A percentile compares a stretch with the other conserved stretches of the same genome.
phyloP scores from a whole-genome alignment of 2,113 vertebrate species.

The Eidolon helvum region DNA sequence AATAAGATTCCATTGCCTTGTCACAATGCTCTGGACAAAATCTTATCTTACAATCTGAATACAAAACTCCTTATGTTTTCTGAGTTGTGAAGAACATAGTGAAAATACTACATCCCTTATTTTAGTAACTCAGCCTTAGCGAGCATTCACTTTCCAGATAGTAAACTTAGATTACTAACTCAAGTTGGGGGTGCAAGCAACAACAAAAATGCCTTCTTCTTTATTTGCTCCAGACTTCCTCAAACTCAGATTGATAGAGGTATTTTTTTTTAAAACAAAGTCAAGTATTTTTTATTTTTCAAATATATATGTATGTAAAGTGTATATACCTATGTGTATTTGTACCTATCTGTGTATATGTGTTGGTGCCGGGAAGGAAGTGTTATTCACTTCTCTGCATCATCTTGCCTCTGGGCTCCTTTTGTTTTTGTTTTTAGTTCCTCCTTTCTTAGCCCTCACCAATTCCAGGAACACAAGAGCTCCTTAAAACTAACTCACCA shows the following conservation, averaged over 20 bases:
- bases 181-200: not conserved
- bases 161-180: not conserved
- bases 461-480: not conserved
- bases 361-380: not conserved
- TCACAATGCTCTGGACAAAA: not conserved
- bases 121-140: not conserved
- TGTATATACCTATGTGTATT: not conserved
- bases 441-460: not conserved
- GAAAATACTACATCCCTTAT: not conserved
- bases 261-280: not conserved
- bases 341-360: not conserved
- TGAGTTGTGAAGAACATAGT: not conserved
- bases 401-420: not conserved
- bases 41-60: not conserved
- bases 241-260: not conserved
- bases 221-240: not conserved
- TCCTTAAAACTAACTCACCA: not conserved
- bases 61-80: not conserved
- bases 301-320: not conserved
- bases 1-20: not conserved
- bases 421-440: not conserved
- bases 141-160: not conserved
- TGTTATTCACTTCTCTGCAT: not conserved
- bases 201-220: not conserved
- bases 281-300: not conserved